Evolutionary conservation across 2,888 invertebrate genomes (phyloP).

Genomic region (Caenorhabditis becei): DNA sequence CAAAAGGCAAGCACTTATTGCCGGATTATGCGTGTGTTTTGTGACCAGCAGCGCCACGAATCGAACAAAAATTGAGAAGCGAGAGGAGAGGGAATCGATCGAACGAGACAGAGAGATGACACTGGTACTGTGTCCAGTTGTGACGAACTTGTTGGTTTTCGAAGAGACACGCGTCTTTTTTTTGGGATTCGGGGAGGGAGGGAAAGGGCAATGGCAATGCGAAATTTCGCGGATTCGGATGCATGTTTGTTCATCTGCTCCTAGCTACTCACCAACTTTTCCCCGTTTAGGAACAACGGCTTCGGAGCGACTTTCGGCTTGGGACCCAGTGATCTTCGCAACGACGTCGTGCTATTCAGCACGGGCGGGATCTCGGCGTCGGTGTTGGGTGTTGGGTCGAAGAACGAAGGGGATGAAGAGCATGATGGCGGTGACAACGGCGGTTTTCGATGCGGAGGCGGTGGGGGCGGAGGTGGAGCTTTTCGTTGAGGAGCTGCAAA

Average conservation of each 20-base stretch:
- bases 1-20: slow-evolving; percentile 61
- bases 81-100: background rate
- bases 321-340: slow-evolving; percentile 37
- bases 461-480: slow-evolving; percentile 40
- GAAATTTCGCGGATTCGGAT: background rate
- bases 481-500: slow-evolving; percentile 35
- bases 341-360: background rate
- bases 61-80: slow-evolving; percentile 4
- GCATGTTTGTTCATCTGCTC: slow-evolving; percentile 42
- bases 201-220: no score
- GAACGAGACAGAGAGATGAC: slow-evolving; percentile 3
- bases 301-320: slow-evolving; percentile 57
- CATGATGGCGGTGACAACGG: slow-evolving; percentile 11
- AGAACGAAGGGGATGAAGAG: slow-evolving; percentile 18
- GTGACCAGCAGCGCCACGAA: background rate
- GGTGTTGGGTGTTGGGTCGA: background rate
- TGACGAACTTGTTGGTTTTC: background rate
- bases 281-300: slow-evolving; percentile 44
- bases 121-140: background rate
- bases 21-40: slow-evolving; percentile 51
- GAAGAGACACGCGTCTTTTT: background rate
- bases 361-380: background rate
- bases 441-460: slow-evolving; percentile 46
- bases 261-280: slow-evolving; percentile 32
- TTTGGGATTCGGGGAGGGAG: background rate